phyloP scores from a whole-genome alignment of 2,797 vertebrate genomes.

The Leptodactylus fallax region DNA sequence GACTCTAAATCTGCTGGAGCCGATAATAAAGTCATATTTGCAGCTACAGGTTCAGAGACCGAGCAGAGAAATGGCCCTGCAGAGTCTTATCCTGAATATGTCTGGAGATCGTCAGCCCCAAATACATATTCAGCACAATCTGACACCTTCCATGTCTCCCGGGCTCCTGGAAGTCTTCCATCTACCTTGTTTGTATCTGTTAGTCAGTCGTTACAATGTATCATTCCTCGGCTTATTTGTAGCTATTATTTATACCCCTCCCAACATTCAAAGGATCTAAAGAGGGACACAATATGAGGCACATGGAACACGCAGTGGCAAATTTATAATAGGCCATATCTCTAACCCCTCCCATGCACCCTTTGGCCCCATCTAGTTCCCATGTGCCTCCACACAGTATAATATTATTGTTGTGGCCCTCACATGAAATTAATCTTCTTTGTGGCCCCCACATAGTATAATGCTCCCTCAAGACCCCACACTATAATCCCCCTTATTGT shows the following conservation, averaged over 20 bases:
- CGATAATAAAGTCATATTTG: background rate
- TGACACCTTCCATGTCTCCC: background rate
- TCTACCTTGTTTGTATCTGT: background rate
- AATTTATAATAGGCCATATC: too few relatives aligned
- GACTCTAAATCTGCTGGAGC: background rate
- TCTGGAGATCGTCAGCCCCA: conserved; percentile 30
- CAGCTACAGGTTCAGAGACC: background rate
- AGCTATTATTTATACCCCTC: background rate
- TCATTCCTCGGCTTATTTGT: background rate
- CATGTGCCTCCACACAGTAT: too few relatives aligned
- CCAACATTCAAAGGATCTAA: background rate
- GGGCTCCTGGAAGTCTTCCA: conserved; percentile 7
- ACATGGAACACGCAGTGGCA: background rate
- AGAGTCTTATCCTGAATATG: background rate
- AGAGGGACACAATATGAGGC: too few relatives aligned
- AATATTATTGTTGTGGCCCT: too few relatives aligned
- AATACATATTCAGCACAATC: conserved; percentile 9
- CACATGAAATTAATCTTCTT: too few relatives aligned
- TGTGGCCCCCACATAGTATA: too few relatives aligned
- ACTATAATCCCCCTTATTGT: too few relatives aligned
- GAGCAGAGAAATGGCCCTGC: background rate
- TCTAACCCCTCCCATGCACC: too few relatives aligned
- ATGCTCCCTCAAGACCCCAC: too few relatives aligned
- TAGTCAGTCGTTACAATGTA: background rate
- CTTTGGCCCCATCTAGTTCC: too few relatives aligned